Evolutionary conservation across 2,888 invertebrate genomes (phyloP), one percentile per base, ranked within the genome.

Genomic region (Ichneumon xanthorius): DNA sequence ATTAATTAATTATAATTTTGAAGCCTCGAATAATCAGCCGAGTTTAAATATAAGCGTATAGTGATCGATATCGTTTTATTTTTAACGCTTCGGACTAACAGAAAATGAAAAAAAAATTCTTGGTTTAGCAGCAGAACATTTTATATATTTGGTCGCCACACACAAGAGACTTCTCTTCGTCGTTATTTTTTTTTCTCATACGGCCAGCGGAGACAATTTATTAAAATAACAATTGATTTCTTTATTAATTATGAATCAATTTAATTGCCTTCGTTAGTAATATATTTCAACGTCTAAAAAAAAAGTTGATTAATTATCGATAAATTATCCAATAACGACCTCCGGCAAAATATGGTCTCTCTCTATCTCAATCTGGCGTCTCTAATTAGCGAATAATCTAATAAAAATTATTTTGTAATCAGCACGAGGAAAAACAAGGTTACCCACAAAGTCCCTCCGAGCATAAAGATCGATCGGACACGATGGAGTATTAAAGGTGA

Each of bases 331-430:
- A 58, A 58, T 58, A 58, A 58, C 9, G 58, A 22, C 58, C 26
- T 5, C 4, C 26, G 58, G 58, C 58, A 4, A 58, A 58, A 58
- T 58, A 48, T 14, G 45, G 16, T 48, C 45, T 48, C 45, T 48
- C 45, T 48, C 6, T 22, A 22, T 22, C 26, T 58, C 58, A 58
- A 58, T 58, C 26, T 22, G 22, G 58, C 58, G 16, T 58, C 58
- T 58, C 22, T 58, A 58, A 58, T 58, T 58, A 58, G 11, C 58
- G 58, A 58, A 58, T 58, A 58, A 58, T 26, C 26, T 58, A 58
- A 58, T 22, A 26, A 26, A 14, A 26, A 58, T 58, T 58, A 58
- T 26, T 58, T 58, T 58, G 58, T 58, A 58, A 58, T 58, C 26
- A 26, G 9, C 26, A 26, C 58, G 0, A 9, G 55, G 9, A 55